Evolutionary conservation across 2,888 invertebrate species (phyloP).

Genomic region (Luperina nickerlii): DNA sequence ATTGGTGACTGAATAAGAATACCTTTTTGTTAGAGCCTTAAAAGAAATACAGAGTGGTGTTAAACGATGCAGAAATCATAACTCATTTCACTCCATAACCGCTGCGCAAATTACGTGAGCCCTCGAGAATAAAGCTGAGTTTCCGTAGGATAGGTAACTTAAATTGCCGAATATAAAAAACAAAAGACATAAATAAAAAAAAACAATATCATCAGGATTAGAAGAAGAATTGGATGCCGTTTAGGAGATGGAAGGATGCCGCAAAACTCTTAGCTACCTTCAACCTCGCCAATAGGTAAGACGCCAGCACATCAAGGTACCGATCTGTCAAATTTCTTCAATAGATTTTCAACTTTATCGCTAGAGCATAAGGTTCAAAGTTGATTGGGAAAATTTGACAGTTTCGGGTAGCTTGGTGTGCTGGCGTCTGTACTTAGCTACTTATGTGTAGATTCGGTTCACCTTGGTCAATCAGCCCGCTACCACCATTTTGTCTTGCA

Average conservation of each 20-base stretch:
- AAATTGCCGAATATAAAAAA: too few species aligned
- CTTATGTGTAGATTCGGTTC: neutral
- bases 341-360: too few species aligned
- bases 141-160: neutral
- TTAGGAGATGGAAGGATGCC: neutral
- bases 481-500: neutral
- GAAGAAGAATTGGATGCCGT: neutral
- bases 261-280: neutral
- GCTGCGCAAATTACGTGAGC: slow-evolving; percentile 9
- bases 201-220: neutral
- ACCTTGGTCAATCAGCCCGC: neutral
- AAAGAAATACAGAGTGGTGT: slow-evolving; percentile 41
- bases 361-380: too few species aligned
- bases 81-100: slow-evolving; percentile 42
- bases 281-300: neutral
- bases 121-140: neutral
- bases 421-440: neutral
- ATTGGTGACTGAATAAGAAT: slow-evolving; percentile 8
- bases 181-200: too few species aligned
- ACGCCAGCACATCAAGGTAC: too few species aligned
- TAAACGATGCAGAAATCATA: slow-evolving; percentile 50
- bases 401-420: too few species aligned
- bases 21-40: neutral
- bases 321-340: too few species aligned
- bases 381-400: too few species aligned